A percentile compares a stretch with the other conserved stretches of the same genome.
Evolutionary conservation across 1,140 invertebrate species (phyloP).

Genomic region (Drosophila arawakana): DNA sequence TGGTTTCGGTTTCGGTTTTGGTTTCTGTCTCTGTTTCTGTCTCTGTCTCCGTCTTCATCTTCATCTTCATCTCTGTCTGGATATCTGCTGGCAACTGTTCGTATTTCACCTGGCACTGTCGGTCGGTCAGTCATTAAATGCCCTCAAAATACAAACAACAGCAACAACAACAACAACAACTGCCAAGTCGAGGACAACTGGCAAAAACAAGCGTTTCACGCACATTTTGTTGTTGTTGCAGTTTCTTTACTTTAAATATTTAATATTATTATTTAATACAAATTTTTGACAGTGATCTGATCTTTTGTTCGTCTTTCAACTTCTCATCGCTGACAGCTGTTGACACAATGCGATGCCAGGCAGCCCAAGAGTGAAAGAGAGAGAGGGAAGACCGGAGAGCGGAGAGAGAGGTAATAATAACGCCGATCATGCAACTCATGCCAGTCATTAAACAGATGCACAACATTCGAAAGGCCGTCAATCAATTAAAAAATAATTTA

Average conservation of each 20-base stretch:
- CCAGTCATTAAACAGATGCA: conserved; percentile 49
- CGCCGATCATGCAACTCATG: conserved; percentile 42
- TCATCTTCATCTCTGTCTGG: conserved; percentile 9
- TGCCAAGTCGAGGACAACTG: conserved; percentile 36
- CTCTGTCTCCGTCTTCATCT: conserved; percentile 3
- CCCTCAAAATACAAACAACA: conserved; percentile 58
- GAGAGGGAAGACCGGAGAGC: not conserved
- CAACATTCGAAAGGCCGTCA: conserved; percentile 15
- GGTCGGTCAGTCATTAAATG: conserved; percentile 72
- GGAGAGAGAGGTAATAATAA: conserved; percentile 4
- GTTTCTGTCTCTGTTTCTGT: conserved; percentile 3
- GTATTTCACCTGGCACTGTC: conserved; percentile 76
- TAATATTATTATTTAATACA: conserved; percentile 54
- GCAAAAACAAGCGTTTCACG: conserved; percentile 29
- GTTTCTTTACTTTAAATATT: conserved; percentile 32
- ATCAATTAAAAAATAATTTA: conserved; percentile 12
- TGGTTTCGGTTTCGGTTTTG: conserved; percentile 30
- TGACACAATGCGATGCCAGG: conserved; percentile 46
- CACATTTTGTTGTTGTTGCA: conserved; percentile 21
- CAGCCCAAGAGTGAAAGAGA: conserved; percentile 6
- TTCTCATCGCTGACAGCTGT: conserved; percentile 37
- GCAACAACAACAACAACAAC: conserved; percentile 33
- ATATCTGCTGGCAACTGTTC: conserved; percentile 63
- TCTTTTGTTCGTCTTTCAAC: conserved; percentile 35
- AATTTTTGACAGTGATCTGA: conserved; percentile 41